Base-by-base conservation (phyloP, 2,113 vertebrate species). In the Upupa epops region DNA sequence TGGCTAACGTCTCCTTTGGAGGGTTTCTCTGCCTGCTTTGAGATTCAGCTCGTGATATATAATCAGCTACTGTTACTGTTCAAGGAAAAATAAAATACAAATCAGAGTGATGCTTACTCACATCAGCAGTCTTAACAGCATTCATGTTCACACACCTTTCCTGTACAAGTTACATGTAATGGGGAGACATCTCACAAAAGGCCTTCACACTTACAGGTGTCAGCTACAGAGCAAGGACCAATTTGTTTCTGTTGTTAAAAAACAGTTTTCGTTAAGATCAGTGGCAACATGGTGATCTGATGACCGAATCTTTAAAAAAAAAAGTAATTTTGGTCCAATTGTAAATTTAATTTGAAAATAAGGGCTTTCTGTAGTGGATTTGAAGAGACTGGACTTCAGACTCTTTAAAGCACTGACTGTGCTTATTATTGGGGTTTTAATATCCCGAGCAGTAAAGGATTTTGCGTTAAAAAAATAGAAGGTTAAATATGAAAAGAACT, bases 31-130 rank as follows among this genome's bases (percentile, higher is more conserved):
- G 98, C 97, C 99, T 98, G 97, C 99, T 99, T 94, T 99, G 98
- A 97, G 99, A 99, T 94, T 99, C 99, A 93, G 99, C 98, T 96
- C 99, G 98, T 97, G 99, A 99, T 98, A 99, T 99, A 98, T 99
- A 99, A 98, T 99, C 99, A 73, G 99, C 99, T 97, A 99, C 99
- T 61, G 99, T 99, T 96, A 99, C 99, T 99, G 97, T 96, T 94
- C 92, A 96, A 97, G 95, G 94, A 95, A 97, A 95, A 83, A 42
- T 42, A 42, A 42, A 42, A 42, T 15, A 42, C 40, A 42, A 20
- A 96, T 88, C 89, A 97, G 95, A 97, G 88, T 88, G 83, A 95
- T 72, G 75, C 91, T 93, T 60, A 83, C 51, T 93, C 64, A 85
- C 51, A 48, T 95, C 88, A 85, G 88, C 52, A 74, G 36, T 61